A percentile compares a stretch with the other conserved stretches of the same genome.
phyloP scores from a whole-genome alignment of 2,888 invertebrate genomes.

The Papilio protenor region DNA sequence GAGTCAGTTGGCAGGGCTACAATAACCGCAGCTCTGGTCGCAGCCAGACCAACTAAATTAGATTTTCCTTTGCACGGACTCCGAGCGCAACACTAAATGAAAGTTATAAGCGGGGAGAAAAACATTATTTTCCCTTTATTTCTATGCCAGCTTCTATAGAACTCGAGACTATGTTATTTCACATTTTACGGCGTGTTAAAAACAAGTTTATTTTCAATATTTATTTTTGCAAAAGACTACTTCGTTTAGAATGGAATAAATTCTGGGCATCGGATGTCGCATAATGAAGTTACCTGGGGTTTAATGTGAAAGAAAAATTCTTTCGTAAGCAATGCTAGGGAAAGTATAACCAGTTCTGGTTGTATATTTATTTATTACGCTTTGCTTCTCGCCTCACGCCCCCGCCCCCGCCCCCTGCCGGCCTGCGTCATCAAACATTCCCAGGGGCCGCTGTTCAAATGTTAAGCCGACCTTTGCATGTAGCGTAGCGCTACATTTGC shows the following conservation, averaged over 20 bases:
- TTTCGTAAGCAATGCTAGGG: background rate
- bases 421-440: conserved; percentile 9
- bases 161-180: background rate
- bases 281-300: background rate
- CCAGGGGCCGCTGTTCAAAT: conserved; percentile 25
- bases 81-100: background rate
- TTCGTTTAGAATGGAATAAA: background rate
- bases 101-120: background rate
- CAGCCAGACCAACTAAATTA: conserved; percentile 26
- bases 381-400: background rate
- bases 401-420: background rate
- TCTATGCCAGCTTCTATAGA: background rate
- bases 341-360: background rate
- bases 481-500: conserved; percentile 9
- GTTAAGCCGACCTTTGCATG: conserved; percentile 20
- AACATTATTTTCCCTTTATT: background rate
- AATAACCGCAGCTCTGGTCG: conserved; percentile 8
- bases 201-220: background rate
- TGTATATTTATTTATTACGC: background rate
- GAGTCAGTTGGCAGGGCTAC: background rate
- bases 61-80: conserved; percentile 20
- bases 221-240: background rate
- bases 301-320: background rate
- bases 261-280: background rate
- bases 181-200: background rate